phyloP scores from a whole-genome alignment of 2,797 vertebrate genomes.

The Gymnoscopelus braueri region DNA sequence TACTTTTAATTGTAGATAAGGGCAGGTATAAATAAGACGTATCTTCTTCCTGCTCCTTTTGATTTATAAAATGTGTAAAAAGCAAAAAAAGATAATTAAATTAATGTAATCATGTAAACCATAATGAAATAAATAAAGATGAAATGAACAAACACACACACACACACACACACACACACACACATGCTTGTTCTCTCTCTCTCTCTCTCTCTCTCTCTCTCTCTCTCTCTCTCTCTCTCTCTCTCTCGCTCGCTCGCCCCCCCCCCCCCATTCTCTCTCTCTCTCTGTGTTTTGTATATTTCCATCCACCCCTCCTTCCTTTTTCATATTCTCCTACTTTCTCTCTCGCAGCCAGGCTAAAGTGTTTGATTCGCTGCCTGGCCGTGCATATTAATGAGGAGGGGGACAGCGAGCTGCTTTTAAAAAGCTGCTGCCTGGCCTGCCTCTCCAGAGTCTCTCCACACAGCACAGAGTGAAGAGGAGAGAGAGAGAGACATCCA shows the following conservation, averaged over 20 bases:
- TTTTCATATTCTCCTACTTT: slow-evolving; percentile 41
- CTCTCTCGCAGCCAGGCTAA: slow-evolving; percentile 69
- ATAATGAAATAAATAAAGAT: too few species aligned
- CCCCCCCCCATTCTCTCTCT: slow-evolving; percentile 15
- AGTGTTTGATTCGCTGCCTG: slow-evolving; percentile 88
- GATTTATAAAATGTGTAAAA: too few species aligned
- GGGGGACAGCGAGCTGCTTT: slow-evolving; percentile 84
- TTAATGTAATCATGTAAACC: too few species aligned
- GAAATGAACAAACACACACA: too few species aligned
- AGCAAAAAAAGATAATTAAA: too few species aligned
- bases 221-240: neutral
- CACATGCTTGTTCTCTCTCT: neutral
- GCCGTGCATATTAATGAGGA: slow-evolving; percentile 96
- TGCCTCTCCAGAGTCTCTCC: slow-evolving; percentile 24
- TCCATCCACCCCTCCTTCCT: slow-evolving; percentile 26
- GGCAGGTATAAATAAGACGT: too few species aligned
- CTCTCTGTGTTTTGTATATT: slow-evolving; percentile 27
- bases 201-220: slow-evolving; percentile 11
- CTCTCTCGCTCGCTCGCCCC: neutral
- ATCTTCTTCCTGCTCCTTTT: too few species aligned
- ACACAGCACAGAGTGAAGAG: neutral
- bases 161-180: too few species aligned
- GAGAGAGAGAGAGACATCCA: slow-evolving; percentile 1
- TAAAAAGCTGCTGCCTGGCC: slow-evolving; percentile 82
- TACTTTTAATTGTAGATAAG: too few species aligned